Base-by-base conservation (phyloP, 2,797 vertebrate species). In the Lates japonicus region DNA sequence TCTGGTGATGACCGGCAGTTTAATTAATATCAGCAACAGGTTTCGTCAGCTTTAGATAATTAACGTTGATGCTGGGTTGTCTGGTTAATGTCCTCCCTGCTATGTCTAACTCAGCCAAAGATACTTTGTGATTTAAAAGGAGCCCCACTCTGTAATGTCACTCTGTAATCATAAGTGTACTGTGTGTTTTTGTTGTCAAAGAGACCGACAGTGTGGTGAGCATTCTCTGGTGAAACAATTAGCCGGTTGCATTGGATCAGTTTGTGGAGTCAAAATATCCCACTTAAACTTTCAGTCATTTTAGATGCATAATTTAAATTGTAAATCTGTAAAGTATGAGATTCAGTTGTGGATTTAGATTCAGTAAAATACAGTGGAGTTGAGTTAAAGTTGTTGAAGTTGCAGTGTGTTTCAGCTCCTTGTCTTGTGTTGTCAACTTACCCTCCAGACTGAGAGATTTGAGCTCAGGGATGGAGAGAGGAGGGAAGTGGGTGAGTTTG, bases 361-460 rank as follows among this genome's bases (percentile, higher is more conserved):
- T 51, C 1, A 42, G 8, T 61, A 22, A 20, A 61, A 31, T 55
- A 14, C 33, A n/a, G 10, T 19, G 16, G 39, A 33, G 62, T 48
- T 10, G 66, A 48, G 29, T 51, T 31, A 6, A n/a, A n/a, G 58
- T 22, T 51, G 12, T 54, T 12, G 11, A 2, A 4, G 58, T 6
- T n/a, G 39, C 17, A 7, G 17, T 41, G 71, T 5, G 20, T 49
- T 17, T 29, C 31, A 35, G 57, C 60, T 33, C 44, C 64, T 46
- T 1, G 2, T 42, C 7, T 44, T 37, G 11, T 11, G n/a, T 4
- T 67, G 59, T 86, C 94, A 7, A 78, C 95, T 97, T 94, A 99
- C 98, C 98, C 85, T 95, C 88, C 64, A 99, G 95, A 84, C 96
- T 97, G 75, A 99, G 94, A 66, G 94, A 97, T 74, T 94, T 98